Conservation (phyloP, 2,113 vertebrate genomes). For the Boleophthalmus pectinirostris region DNA sequence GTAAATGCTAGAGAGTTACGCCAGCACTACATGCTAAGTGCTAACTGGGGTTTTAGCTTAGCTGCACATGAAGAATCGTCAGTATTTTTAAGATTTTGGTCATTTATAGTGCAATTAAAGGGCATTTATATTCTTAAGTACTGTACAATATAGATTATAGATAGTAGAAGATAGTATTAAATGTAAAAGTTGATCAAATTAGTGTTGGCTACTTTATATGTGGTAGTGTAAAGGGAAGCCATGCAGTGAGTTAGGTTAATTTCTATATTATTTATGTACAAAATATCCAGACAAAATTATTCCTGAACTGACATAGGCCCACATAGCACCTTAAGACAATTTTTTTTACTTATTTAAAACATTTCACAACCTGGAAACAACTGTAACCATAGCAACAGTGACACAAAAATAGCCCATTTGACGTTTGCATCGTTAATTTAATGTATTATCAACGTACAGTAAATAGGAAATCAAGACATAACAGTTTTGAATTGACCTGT, state of each 20-base stretch:
- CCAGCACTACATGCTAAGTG: not conserved
- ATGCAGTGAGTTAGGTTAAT: conserved; percentile 2
- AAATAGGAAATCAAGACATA: not conserved
- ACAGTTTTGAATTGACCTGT: not conserved
- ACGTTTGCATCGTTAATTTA: not conserved
- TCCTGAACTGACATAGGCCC: conserved; percentile 27
- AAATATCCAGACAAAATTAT: conserved; percentile 27
- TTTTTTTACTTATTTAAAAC: conserved; percentile 13
- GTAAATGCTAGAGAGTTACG: not conserved
- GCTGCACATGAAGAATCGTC: conserved; percentile 7
- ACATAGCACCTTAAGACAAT: conserved; percentile 53
- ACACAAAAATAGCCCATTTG: not conserved
- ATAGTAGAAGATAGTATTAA: not conserved
- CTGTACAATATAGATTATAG: conserved; percentile 23
- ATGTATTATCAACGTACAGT: not conserved
- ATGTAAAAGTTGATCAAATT: not conserved
- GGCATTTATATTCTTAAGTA: conserved; percentile 39
- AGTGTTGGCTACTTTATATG: not conserved
- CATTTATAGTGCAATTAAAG: conserved; percentile 61
- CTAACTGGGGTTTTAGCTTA: not conserved
- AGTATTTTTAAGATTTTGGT: conserved; percentile 14
- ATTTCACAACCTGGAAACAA: conserved; percentile 13
- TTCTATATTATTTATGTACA: conserved; percentile 27
- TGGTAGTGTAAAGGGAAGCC: not conserved
- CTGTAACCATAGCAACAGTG: not conserved